A percentile compares a stretch with the other conserved stretches of the same genome.
Evolutionary conservation across 2,797 vertebrate genomes (phyloP).

Genomic region (Sparus aurata): DNA sequence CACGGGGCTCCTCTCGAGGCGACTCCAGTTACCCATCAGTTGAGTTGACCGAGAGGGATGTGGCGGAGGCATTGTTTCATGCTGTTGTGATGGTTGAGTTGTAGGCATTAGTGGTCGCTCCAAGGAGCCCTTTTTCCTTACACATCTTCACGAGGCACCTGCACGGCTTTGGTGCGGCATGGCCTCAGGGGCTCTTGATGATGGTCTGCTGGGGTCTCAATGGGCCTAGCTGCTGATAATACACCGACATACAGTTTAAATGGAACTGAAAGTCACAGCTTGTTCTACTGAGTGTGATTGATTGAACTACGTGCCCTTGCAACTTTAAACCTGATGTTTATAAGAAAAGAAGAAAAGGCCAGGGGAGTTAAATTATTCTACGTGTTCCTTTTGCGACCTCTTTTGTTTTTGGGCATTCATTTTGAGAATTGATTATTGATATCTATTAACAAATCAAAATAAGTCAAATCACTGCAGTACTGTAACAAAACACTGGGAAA

Average conservation of each 20-base stretch:
- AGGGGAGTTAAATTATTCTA: neutral
- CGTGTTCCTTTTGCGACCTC: neutral
- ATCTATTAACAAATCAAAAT: neutral
- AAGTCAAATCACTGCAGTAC: neutral
- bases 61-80: slow-evolving; percentile 67
- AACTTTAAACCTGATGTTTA: neutral
- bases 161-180: slow-evolving; percentile 13
- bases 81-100: slow-evolving; percentile 42
- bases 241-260: slow-evolving; percentile 10
- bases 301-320: neutral
- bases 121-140: slow-evolving; percentile 8
- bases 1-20: slow-evolving; percentile 82
- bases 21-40: slow-evolving; percentile 84
- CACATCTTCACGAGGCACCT: slow-evolving; percentile 26
- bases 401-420: neutral
- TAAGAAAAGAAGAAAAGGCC: neutral
- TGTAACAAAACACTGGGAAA: neutral
- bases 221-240: slow-evolving; percentile 14
- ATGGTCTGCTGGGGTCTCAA: slow-evolving; percentile 20
- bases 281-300: slow-evolving; percentile 12
- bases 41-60: slow-evolving; percentile 52
- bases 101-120: neutral
- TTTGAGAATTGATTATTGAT: neutral
- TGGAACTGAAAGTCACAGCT: slow-evolving; percentile 27
- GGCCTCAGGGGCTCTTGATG: slow-evolving; percentile 18